phyloP scores from a whole-genome alignment of 1,140 invertebrate genomes.

The Aphelenchoides fujianensis region DNA sequence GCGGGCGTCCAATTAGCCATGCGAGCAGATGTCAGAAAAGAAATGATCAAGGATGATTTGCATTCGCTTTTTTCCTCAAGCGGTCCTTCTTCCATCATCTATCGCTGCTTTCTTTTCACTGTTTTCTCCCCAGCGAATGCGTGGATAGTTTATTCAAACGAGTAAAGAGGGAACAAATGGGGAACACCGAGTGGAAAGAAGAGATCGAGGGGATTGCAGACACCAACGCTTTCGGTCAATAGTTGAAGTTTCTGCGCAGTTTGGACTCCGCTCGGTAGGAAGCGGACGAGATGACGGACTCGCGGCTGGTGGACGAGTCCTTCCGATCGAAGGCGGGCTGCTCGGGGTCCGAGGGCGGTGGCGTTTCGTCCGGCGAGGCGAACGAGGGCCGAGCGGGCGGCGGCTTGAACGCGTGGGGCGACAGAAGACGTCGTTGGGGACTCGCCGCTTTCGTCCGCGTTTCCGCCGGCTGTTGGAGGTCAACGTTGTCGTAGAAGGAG shows the following conservation, averaged over 20 bases:
- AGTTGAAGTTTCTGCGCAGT: constrained; percentile 28
- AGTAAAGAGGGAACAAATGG: too few species aligned
- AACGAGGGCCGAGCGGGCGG: background rate
- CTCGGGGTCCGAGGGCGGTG: constrained; percentile 18
- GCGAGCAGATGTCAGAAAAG: too few species aligned
- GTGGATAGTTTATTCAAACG: too few species aligned
- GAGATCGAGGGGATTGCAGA: constrained; percentile 1
- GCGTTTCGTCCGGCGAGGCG: background rate
- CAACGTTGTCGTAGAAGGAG: constrained; percentile 26
- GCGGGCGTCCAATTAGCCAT: too few species aligned
- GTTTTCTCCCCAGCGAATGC: too few species aligned
- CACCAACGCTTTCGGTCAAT: too few species aligned
- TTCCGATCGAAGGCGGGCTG: constrained; percentile 15
- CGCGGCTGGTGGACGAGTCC: background rate
- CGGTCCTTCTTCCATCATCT: too few species aligned
- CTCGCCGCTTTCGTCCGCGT: background rate
- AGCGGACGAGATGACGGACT: constrained; percentile 14
- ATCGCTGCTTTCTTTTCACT: too few species aligned
- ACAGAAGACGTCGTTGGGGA: constrained; percentile 15
- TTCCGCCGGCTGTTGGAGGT: constrained; percentile 20
- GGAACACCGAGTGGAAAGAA: background rate
- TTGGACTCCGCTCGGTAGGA: constrained; percentile 18
- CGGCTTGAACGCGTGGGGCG: background rate
- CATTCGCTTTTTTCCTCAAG: too few species aligned
- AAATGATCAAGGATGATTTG: too few species aligned